phyloP scores from a whole-genome alignment of 2,888 invertebrate species.

The Agrypnus murinus region DNA sequence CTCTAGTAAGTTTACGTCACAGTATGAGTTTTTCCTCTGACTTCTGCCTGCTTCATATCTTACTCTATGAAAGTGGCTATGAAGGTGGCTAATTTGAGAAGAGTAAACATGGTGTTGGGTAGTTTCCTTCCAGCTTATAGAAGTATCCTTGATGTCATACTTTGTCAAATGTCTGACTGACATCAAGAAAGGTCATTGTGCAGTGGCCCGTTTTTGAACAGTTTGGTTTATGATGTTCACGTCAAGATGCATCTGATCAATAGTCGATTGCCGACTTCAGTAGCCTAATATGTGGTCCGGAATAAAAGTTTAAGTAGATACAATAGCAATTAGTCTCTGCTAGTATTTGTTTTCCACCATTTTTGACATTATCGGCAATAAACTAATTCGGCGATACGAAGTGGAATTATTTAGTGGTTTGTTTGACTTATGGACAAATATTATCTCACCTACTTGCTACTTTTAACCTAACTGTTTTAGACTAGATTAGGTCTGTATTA shows the following conservation, averaged over 20 bases:
- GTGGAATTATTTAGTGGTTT: neutral
- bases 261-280: neutral
- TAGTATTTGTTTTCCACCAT: neutral
- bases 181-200: neutral
- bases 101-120: constrained; percentile 1
- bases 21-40: no score
- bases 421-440: neutral
- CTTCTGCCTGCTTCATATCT: no score
- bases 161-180: neutral
- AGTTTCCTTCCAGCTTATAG: neutral
- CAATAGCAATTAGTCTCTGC: constrained; percentile 5
- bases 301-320: neutral
- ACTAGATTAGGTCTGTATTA: constrained; percentile 1
- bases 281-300: neutral
- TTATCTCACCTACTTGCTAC: neutral
- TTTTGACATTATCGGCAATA: constrained; percentile 5
- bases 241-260: neutral
- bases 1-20: no score
- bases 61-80: neutral
- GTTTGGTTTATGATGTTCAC: constrained; percentile 2
- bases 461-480: neutral
- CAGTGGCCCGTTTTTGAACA: neutral
- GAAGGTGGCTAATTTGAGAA: neutral
- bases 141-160: no score
- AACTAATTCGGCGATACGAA: neutral